A percentile compares a stretch with the other conserved stretches of the same genome.
Conservation (phyloP, 2,113 vertebrate genomes). For the Leptobrachium ailaonicum region DNA sequence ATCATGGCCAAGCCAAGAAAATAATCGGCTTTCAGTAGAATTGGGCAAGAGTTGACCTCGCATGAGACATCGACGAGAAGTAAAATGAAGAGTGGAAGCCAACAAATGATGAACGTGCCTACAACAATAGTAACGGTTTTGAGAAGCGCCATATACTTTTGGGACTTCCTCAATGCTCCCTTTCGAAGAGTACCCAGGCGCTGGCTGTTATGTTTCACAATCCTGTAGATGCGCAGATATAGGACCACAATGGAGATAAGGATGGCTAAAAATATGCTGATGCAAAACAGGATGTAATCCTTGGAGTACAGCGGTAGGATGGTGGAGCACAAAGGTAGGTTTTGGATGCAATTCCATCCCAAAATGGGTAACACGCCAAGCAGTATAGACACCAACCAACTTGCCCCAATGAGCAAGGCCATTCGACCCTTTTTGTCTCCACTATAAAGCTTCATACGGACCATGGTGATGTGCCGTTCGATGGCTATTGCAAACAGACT, state of each 20-base stretch:
- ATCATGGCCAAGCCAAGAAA: constrained; percentile 86
- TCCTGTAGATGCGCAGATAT: constrained; percentile 81
- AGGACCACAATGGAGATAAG: constrained; percentile 82
- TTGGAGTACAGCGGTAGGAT: constrained; percentile 87
- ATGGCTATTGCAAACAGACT: constrained; percentile 88
- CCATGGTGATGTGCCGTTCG: constrained; percentile 86
- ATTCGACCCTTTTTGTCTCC: constrained; percentile 74
- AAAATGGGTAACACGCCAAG: constrained; percentile 79
- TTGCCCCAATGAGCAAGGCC: constrained; percentile 74
- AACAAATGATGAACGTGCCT: constrained; percentile 83
- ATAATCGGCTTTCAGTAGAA: constrained; percentile 83
- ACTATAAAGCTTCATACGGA: constrained; percentile 77
- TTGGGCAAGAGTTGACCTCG: constrained; percentile 57
- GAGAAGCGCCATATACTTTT: constrained; percentile 80
- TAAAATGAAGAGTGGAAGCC: constrained; percentile 85
- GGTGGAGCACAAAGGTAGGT: constrained; percentile 76
- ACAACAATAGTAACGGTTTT: constrained; percentile 86
- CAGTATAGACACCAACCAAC: constrained; percentile 76
- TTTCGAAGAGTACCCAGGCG: constrained; percentile 57
- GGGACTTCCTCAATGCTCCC: constrained; percentile 63
- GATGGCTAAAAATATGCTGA: constrained; percentile 74
- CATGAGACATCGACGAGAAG: constrained; percentile 81
- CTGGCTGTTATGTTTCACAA: constrained; percentile 78
- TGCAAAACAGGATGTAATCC: constrained; percentile 84
- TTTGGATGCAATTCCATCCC: constrained; percentile 86